Base-by-base conservation (phyloP, 1,140 invertebrate species). In the Lithobius niger region DNA sequence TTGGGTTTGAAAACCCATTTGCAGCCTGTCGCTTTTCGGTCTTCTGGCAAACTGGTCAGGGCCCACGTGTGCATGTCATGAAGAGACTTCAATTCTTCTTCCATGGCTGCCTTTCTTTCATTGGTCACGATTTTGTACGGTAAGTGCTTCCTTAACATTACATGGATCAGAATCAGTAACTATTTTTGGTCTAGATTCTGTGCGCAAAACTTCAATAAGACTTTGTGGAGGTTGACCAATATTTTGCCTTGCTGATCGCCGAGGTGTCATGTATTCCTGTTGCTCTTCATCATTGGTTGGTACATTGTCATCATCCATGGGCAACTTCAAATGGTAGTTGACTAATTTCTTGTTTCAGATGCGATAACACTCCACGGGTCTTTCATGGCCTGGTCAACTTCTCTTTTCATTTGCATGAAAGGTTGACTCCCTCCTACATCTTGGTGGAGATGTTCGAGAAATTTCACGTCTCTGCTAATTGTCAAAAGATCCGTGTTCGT, bases 21-120 rank as follows among this genome's bases (percentile, higher is more conserved):
- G 16, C 24, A 36, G 27, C 27, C 40, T n/a, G 47, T 48, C 1
- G 47, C 16, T 40, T 36, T 42, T 24, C n/a, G 22, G 22, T 53
- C 16, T 21, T 13, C 10, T 42, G 57, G 58, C 18, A 24, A 21
- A 24, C 45, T 49, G n/a, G 13, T 44, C 2, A 55, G 25, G 2
- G 49, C 44, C 57, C 58, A 60, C n/a, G 58, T 57, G 4, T 55
- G 16, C 22, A 59, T 54, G 18, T 56, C 56, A 25, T 45, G 31
- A 19, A 60, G 27, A 1, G 52, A 10, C 4, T 56, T 24, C 25
- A 45, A 60, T 56, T 60, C 59, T 10, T 50, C 52, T 13, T 55
- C 16, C 45, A 56, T 28, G 2, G 57, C 57, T n/a, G 4, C 25
- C 40, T 26, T 18, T n/a, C n/a, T n/a, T n/a, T 57, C 59, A 60